A percentile compares a stretch with the other conserved stretches of the same genome.
phyloP scores from a whole-genome alignment of 2,113 vertebrate genomes.

The Heteronetta atricapilla region DNA sequence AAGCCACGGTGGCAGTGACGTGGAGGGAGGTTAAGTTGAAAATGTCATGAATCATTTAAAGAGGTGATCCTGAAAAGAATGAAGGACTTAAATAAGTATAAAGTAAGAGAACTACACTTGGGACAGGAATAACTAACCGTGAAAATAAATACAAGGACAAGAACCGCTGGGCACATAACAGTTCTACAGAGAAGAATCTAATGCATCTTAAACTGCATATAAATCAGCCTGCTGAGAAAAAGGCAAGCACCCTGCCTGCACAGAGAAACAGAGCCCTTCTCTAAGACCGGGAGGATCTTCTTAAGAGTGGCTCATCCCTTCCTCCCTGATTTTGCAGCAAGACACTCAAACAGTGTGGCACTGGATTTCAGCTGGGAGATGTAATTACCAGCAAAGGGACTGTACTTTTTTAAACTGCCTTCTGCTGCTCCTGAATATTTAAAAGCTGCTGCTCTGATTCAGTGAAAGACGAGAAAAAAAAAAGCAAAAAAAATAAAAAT shows the following conservation, averaged over 20 bases:
- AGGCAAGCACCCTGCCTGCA: not conserved
- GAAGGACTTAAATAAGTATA: not conserved
- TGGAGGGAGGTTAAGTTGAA: not conserved
- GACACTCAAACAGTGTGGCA: not conserved
- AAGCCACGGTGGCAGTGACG: not conserved
- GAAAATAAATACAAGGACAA: not conserved
- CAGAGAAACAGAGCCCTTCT: not conserved
- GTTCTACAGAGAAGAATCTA: not conserved
- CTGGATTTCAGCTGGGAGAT: not conserved
- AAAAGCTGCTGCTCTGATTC: not conserved
- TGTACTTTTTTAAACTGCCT: not conserved
- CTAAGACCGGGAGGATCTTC: not conserved
- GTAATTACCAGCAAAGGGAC: not conserved
- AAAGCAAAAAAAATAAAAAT: too few species aligned
- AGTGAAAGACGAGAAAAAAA: rapidly evolving
- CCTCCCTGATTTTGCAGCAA: not conserved
- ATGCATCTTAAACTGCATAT: not conserved
- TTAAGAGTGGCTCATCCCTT: not conserved
- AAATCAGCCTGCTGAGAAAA: not conserved
- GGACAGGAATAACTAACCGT: not conserved
- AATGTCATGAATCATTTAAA: not conserved
- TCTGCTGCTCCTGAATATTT: not conserved
- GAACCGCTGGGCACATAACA: not conserved
- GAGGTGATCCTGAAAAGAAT: not conserved
- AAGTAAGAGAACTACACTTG: not conserved